These are phyloP conservation scores for Zoanthus gigantus DNA, from an alignment of 92 coral and sea anemone genomes.

Conservation along the genomic window DNA sequence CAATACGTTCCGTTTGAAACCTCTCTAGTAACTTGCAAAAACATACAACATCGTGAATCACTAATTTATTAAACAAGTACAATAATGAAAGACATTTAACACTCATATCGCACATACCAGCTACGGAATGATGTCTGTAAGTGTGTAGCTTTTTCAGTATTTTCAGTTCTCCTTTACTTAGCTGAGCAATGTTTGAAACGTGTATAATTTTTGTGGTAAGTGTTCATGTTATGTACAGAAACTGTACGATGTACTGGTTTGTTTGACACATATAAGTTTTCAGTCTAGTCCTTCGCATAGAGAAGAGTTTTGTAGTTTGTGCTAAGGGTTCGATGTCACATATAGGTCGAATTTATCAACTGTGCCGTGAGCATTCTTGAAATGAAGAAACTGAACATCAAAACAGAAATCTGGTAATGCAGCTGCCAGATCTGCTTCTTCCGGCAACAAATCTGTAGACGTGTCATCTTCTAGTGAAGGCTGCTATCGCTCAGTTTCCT, in stretches of 20 bases:
- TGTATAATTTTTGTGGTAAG: not conserved
- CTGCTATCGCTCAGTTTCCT: not conserved
- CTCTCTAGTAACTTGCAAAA: not conserved
- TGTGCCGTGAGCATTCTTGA: not conserved
- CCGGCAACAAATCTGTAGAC: not conserved
- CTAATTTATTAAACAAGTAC: not conserved
- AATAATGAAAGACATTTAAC: not conserved
- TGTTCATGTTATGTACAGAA: not conserved
- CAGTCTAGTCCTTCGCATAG: not conserved
- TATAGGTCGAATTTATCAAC: not conserved
- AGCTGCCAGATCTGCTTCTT: not conserved
- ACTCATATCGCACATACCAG: not conserved
- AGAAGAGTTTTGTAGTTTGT: not conserved
- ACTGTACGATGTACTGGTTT: not conserved
- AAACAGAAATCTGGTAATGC: not conserved
- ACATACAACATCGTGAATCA: not conserved
- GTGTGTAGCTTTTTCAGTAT: not conserved
- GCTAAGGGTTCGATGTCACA: not conserved
- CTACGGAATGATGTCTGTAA: not conserved
- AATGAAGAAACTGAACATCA: not conserved
- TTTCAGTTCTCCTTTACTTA: not conserved
- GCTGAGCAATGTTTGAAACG: not conserved
- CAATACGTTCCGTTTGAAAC: not conserved
- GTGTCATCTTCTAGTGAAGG: not conserved
- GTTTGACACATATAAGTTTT: not conserved